Base-by-base conservation (phyloP, 1,140 invertebrate species). In the Meteorus sp. region DNA sequence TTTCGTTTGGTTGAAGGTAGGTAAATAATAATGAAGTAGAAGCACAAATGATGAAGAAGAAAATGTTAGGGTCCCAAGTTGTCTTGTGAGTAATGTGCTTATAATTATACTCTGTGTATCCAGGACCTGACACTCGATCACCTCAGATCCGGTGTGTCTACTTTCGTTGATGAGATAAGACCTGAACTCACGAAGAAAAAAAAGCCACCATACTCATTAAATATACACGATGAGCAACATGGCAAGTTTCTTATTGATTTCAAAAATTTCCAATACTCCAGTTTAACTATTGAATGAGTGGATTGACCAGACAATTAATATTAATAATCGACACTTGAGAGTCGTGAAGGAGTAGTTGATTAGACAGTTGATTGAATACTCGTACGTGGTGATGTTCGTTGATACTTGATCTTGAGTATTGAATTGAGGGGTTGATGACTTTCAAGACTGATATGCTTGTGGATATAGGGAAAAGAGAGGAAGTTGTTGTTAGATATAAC, bases 31-130 rank as follows among this genome's bases (percentile, higher is more conserved):
- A 60, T 60, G 43, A 60, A 50, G 52, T 25, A 43, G 27, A 29
- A n/a, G n/a, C n/a, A n/a, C 31, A 37, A 39, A 47, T 31, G 19
- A 13, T 31, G 29, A 39, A 25, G 29, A 27, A 58, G 54, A 55
- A 44, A 23, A 13, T 39, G 13, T 47, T n/a, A n/a, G n/a, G n/a
- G n/a, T n/a, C n/a, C 31, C 43, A 33, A 27, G 61, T 60, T 59
- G n/a, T 68, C 56, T 65, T 70, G 45, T 58, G 64, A 70, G 66
- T 71, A 72, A 73, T 72, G 67, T 64, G 64, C 68, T 68, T 65
- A 66, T 73, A 73, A 73, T 73, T 72, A 72, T 66, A 63, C 67
- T 66, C 57, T 60, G 62, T 56, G 35, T 50, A 58, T 50, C 56
- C 56, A 29, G 47, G 47, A 51, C 44, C 33, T 58, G 56, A 58